phyloP scores from a whole-genome alignment of 2,888 invertebrate species.

The Hirtodrosophila duncani region DNA sequence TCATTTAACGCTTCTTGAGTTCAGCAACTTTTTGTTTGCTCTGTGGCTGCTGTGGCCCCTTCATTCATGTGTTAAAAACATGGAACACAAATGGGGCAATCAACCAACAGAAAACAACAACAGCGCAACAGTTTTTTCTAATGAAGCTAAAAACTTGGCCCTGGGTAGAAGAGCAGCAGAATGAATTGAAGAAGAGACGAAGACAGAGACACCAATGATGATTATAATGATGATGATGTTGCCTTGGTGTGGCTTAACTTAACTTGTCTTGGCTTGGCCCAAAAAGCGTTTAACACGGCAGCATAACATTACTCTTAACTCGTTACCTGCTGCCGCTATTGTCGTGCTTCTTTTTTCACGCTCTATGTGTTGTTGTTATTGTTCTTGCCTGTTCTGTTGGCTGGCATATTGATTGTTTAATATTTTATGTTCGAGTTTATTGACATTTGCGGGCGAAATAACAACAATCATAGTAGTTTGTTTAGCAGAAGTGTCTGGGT shows the following conservation, averaged over 20 bases:
- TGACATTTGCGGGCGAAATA: constrained; percentile 58
- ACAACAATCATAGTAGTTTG: not conserved
- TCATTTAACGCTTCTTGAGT: constrained; percentile 30
- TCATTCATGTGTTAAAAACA: constrained; percentile 15
- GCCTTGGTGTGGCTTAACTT: too few species aligned
- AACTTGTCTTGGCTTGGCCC: too few species aligned
- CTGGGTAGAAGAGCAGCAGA: not conserved
- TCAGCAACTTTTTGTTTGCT: constrained; percentile 33
- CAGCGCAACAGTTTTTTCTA: constrained; percentile 21
- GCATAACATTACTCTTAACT: constrained; percentile 54
- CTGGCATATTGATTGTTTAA: constrained; percentile 52
- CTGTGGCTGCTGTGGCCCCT: constrained; percentile 13
- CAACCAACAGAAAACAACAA: too few species aligned
- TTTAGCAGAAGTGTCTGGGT: too few species aligned
- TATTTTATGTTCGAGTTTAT: constrained; percentile 58
- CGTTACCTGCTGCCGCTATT: too few species aligned
- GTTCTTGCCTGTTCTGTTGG: not conserved
- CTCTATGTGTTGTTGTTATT: not conserved
- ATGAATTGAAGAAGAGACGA: constrained; percentile 10
- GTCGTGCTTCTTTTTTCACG: constrained; percentile 10
- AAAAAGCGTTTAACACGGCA: constrained; percentile 40
- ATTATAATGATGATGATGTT: constrained; percentile 21
- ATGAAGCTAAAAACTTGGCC: constrained; percentile 12
- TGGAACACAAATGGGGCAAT: constrained; percentile 11
- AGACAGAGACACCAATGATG: constrained; percentile 10